Evolutionary conservation across 1,140 invertebrate species (phyloP).

Genomic region (Philopotamus ludificatus): DNA sequence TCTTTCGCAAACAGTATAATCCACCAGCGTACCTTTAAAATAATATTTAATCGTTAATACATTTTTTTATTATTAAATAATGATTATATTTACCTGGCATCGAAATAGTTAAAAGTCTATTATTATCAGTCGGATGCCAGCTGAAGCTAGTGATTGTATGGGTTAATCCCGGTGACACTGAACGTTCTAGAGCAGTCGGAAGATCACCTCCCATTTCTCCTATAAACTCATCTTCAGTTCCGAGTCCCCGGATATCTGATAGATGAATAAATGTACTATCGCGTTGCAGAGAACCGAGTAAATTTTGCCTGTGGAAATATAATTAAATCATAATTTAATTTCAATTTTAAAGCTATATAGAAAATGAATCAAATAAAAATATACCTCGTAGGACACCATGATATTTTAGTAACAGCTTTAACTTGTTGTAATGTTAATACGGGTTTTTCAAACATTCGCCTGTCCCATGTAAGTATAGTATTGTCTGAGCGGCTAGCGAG

Average conservation of each 20-base stretch:
- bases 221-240: constrained; percentile 71
- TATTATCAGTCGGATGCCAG: constrained; percentile 80
- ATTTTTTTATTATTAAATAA: neutral
- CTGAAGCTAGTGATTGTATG: constrained; percentile 69
- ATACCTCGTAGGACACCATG: constrained; percentile 88
- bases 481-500: constrained; percentile 82
- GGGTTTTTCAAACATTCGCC: constrained; percentile 82
- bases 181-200: constrained; percentile 72
- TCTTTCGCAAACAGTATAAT: constrained; percentile 76
- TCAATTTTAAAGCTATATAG: neutral
- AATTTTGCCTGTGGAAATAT: constrained; percentile 61
- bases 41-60: constrained; percentile 8
- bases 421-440: constrained; percentile 70
- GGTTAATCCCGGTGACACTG: constrained; percentile 57
- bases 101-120: constrained; percentile 70
- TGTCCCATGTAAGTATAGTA: constrained; percentile 84
- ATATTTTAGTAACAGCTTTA: constrained; percentile 71
- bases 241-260: constrained; percentile 78
- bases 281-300: constrained; percentile 72
- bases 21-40: constrained; percentile 60
- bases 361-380: neutral
- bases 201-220: constrained; percentile 53
- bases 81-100: constrained; percentile 52
- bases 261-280: constrained; percentile 69
- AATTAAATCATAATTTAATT: constrained; percentile 2